Conservation (phyloP, 2,888 invertebrate genomes). For the Oscheius onirici region DNA sequence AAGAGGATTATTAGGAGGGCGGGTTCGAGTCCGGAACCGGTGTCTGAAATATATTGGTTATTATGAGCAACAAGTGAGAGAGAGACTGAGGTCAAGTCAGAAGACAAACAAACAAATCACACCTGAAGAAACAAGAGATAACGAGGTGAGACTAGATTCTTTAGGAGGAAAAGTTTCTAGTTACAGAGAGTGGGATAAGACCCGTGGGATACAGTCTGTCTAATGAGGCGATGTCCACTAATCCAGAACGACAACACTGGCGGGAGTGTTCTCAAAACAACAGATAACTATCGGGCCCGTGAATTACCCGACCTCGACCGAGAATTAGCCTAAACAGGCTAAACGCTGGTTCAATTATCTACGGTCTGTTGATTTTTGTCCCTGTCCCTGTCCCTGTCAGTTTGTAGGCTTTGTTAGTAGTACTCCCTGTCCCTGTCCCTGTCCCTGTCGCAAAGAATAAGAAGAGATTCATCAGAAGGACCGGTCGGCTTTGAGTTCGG, state of each 20-base stretch:
- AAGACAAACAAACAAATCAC: constrained; percentile 9
- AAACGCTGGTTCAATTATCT: no score
- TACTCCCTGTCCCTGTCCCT: no score
- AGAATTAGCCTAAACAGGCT: constrained; percentile 24
- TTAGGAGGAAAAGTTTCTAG: constrained; percentile 1
- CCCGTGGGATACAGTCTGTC: neutral
- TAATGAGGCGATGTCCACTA: constrained; percentile 13
- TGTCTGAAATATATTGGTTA: neutral
- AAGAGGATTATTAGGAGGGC: constrained; percentile 32
- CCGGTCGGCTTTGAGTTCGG: constrained; percentile 19
- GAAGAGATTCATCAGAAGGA: neutral
- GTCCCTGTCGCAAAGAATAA: no score
- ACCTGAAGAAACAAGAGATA: constrained; percentile 13
- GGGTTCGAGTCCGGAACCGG: constrained; percentile 23
- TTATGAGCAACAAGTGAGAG: neutral
- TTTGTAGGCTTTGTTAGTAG: no score
- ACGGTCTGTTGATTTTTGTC: no score
- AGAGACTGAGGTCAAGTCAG: neutral
- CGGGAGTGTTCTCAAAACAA: constrained; percentile 23
- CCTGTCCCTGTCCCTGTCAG: no score
- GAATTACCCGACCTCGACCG: constrained; percentile 20
- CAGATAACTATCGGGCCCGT: constrained; percentile 31
- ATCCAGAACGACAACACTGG: constrained; percentile 27
- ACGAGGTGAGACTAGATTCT: neutral
- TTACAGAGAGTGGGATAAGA: neutral